Conservation (phyloP, 2,888 invertebrate genomes). For the Antheraea assamensis region DNA sequence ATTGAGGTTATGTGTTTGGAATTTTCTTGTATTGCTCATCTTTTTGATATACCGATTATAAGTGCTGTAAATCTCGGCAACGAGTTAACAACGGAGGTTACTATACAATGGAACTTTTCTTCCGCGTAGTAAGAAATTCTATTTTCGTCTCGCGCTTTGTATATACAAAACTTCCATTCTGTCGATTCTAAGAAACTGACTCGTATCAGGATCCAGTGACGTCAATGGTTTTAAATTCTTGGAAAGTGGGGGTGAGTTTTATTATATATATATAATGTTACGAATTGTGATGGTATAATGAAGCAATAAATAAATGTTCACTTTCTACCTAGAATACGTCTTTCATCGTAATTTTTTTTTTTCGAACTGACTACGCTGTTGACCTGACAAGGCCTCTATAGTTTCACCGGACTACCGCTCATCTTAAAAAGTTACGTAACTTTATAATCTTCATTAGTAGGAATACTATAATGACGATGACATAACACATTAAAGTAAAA, state of each 20-base stretch:
- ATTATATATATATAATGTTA: conserved; percentile 45
- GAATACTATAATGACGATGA: not conserved
- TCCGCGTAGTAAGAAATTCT: conserved; percentile 37
- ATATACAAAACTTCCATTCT: conserved; percentile 50
- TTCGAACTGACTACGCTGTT: too few species aligned
- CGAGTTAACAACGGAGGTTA: conserved; percentile 21
- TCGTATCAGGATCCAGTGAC: conserved; percentile 57
- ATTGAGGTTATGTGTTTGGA: not conserved
- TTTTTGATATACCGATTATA: not conserved
- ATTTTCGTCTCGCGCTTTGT: conserved; percentile 52
- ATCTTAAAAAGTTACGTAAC: too few species aligned
- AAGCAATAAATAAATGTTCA: not conserved
- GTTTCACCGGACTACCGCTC: too few species aligned
- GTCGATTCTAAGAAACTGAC: conserved; percentile 58
- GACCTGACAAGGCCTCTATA: too few species aligned
- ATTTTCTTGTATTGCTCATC: not conserved
- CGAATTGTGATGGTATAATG: not conserved
- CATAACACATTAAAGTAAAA: not conserved
- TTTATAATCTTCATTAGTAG: not conserved
- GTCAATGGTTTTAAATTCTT: conserved; percentile 59
- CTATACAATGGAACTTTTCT: conserved; percentile 25
- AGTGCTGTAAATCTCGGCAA: not conserved
- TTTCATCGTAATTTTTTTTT: not conserved
- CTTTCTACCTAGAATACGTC: not conserved
- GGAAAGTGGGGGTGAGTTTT: conserved; percentile 42